These are phyloP conservation scores for Holocentrus rufus DNA, from an alignment of 2,797 vertebrate species.

Conservation along the genomic window DNA sequence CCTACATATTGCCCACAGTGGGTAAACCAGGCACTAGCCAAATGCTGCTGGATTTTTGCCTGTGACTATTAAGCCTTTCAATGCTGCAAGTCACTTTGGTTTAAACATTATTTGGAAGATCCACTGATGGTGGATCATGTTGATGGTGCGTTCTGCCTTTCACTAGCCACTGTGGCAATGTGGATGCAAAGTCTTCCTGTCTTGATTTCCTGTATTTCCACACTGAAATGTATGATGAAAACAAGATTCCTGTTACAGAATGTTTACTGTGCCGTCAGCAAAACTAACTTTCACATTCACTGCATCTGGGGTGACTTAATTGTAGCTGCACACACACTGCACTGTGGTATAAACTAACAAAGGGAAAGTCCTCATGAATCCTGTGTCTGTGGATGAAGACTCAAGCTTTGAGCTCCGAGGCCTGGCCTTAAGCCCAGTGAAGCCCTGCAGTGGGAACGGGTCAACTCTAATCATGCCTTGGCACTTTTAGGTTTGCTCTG, in stretches of 20 bases:
- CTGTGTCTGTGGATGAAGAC: not conserved
- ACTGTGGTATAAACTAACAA: not conserved
- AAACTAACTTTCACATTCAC: not conserved
- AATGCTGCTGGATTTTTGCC: conserved; percentile 4
- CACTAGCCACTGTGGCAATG: too few species aligned
- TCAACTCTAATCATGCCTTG: not conserved
- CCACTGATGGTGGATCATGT: not conserved
- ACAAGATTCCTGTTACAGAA: conserved; percentile 24
- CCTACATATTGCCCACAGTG: not conserved
- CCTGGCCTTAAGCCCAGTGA: not conserved
- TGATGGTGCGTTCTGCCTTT: not conserved
- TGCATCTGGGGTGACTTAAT: not conserved
- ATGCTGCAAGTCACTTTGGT: not conserved
- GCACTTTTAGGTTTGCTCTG: conserved; percentile 3
- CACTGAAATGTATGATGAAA: conserved; percentile 3
- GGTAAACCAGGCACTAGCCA: conserved; percentile 1
- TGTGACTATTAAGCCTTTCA: not conserved
- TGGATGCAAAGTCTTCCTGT: not conserved
- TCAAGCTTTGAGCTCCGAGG: not conserved
- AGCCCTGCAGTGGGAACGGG: not conserved
- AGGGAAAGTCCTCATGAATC: not conserved
- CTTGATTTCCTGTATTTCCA: too few species aligned
- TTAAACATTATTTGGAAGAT: conserved; percentile 3
- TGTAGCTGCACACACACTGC: not conserved
- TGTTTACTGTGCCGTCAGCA: conserved; percentile 22